Conservation (phyloP, 1,140 invertebrate genomes). For the Eumeta japonica region DNA sequence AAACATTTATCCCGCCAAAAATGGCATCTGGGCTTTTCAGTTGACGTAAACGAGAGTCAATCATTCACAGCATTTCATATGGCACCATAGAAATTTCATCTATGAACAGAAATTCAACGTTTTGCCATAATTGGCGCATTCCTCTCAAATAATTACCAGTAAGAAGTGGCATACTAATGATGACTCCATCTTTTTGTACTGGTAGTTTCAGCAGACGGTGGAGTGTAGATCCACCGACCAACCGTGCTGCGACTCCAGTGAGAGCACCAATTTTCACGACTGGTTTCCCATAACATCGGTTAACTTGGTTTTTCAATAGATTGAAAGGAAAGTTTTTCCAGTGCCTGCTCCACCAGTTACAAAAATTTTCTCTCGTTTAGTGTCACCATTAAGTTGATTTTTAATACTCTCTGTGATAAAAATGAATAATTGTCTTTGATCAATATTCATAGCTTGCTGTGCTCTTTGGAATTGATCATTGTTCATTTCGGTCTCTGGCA, state of each 20-base stretch:
- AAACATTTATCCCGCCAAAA: conserved; percentile 22
- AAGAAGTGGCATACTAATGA: conserved; percentile 21
- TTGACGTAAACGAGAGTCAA: conserved; percentile 31
- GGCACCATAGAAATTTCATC: no score
- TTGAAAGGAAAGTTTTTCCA: conserved; percentile 37
- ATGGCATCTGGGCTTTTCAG: conserved; percentile 5
- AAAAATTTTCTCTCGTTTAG: conserved; percentile 13
- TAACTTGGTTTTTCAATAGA: conserved; percentile 25
- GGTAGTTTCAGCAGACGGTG: conserved; percentile 27
- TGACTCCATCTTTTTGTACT: conserved; percentile 32
- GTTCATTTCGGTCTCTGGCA: conserved; percentile 8
- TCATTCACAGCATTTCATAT: no score
- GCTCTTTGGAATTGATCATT: conserved; percentile 15
- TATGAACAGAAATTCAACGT: no score
- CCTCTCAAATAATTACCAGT: conserved; percentile 30
- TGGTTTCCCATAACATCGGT: conserved; percentile 24
- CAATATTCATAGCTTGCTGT: no score
- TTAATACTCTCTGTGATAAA: conserved; percentile 9
- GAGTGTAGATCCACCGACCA: conserved; percentile 22
- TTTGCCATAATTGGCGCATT: conserved; percentile 30
- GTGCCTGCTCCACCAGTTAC: conserved; percentile 22
- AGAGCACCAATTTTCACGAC: conserved; percentile 30
- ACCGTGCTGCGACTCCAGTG: no score
- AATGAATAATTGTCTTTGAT: conserved; percentile 13
- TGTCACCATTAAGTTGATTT: conserved; percentile 7